Evolutionary conservation across 2,888 invertebrate species (phyloP).

Genomic region (Agriopis aurantiaria): DNA sequence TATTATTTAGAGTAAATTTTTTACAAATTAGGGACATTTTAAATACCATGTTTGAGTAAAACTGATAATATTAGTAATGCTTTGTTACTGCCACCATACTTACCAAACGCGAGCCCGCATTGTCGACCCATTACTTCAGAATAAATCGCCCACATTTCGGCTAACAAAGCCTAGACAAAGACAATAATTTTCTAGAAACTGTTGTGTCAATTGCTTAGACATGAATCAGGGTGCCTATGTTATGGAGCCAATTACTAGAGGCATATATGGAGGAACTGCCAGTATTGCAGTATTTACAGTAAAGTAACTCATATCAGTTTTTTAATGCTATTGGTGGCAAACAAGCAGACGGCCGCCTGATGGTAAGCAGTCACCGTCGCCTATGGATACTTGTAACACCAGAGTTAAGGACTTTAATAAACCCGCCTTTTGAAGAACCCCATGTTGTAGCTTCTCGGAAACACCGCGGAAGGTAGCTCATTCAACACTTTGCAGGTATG

Average conservation of each 20-base stretch:
- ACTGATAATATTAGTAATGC: too few relatives aligned
- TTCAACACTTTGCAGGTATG: too few relatives aligned
- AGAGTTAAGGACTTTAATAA: too few relatives aligned
- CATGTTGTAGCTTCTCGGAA: too few relatives aligned
- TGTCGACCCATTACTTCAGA: constrained; percentile 11
- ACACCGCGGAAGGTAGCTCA: too few relatives aligned
- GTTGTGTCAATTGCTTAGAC: constrained; percentile 35
- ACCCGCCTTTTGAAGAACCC: too few relatives aligned
- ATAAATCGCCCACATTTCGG: constrained; percentile 21
- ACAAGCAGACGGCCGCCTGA: too few relatives aligned
- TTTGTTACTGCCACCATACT: not conserved
- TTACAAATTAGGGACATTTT: too few relatives aligned
- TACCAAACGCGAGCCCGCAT: constrained; percentile 16
- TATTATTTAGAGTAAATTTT: too few relatives aligned
- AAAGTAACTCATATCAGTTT: not conserved
- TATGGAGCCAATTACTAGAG: constrained; percentile 43
- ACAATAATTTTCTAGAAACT: constrained; percentile 26
- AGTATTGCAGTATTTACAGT: constrained; percentile 11
- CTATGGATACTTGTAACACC: too few relatives aligned
- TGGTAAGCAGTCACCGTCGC: too few relatives aligned
- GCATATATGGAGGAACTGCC: constrained; percentile 34
- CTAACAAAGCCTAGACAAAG: constrained; percentile 26
- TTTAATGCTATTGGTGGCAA: not conserved
- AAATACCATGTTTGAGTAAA: too few relatives aligned
- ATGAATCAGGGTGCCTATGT: constrained; percentile 39